Percentiles rank a stretch among this genome's conserved stretches.
Conservation (phyloP, 2,888 invertebrate species). For the Ceraclea dissimilis region DNA sequence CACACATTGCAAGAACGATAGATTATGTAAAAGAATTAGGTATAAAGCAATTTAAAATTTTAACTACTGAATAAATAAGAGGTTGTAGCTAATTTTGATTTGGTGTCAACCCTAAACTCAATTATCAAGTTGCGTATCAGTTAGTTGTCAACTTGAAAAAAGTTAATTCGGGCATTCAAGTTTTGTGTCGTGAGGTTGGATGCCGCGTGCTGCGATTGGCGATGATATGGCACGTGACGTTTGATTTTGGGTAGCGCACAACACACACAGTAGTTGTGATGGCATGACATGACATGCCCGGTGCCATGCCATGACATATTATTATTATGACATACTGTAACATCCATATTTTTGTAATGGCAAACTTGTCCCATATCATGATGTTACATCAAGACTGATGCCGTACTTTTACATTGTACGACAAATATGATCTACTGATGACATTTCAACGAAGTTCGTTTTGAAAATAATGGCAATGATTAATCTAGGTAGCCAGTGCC, state of each 20-base stretch:
- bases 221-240: constrained; percentile 5
- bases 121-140: neutral
- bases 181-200: constrained; percentile 4
- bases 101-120: constrained; percentile 8
- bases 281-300: constrained; percentile 15
- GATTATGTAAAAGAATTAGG: too few relatives aligned
- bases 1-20: too few relatives aligned
- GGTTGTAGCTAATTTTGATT: too few relatives aligned
- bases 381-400: constrained; percentile 15
- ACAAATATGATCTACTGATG: neutral
- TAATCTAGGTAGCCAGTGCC: too few relatives aligned
- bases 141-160: constrained; percentile 10
- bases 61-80: too few relatives aligned
- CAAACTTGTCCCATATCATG: constrained; percentile 19
- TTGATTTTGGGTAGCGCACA: neutral
- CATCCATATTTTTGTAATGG: constrained; percentile 16
- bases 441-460: neutral
- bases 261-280: too few relatives aligned
- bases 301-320: neutral
- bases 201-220: constrained; percentile 12
- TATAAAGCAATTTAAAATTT: too few relatives aligned
- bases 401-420: constrained; percentile 1
- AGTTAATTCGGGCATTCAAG: constrained; percentile 14
- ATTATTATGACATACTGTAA: constrained; percentile 5
- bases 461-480: too few relatives aligned